Evolutionary conservation across 2,797 vertebrate genomes (phyloP).

Genomic region (Alectoris magna): DNA sequence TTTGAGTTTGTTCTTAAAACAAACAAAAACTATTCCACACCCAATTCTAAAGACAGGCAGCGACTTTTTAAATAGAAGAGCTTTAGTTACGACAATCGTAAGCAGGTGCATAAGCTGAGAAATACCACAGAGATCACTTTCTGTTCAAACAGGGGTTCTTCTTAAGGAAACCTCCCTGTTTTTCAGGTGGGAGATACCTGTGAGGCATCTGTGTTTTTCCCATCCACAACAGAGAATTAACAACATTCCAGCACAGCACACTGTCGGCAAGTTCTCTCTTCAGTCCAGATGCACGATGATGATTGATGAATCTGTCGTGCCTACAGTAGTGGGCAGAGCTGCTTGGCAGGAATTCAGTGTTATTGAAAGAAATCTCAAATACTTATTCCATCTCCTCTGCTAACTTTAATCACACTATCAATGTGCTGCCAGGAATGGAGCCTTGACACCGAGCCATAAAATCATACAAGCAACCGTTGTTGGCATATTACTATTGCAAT

Average conservation of each 20-base stretch:
- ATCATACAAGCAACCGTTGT: slow-evolving; percentile 83
- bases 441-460: slow-evolving; percentile 81
- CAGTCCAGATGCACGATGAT: slow-evolving; percentile 74
- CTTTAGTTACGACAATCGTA: not conserved
- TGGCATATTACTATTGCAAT: slow-evolving; percentile 53
- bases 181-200: slow-evolving; percentile 61
- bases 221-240: slow-evolving; percentile 75
- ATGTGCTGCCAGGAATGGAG: slow-evolving; percentile 85
- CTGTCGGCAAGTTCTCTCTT: slow-evolving; percentile 73
- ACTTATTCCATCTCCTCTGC: slow-evolving; percentile 84
- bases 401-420: slow-evolving; percentile 85
- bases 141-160: slow-evolving; percentile 48
- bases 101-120: not conserved
- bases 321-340: slow-evolving; percentile 77
- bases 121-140: slow-evolving; percentile 35
- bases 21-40: not conserved
- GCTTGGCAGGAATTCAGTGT: slow-evolving; percentile 81
- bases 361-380: slow-evolving; percentile 85
- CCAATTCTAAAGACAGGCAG: not conserved
- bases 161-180: slow-evolving; percentile 40
- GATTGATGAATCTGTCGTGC: slow-evolving; percentile 81
- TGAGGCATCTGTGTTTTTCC: slow-evolving; percentile 59
- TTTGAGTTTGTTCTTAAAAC: slow-evolving; percentile 24
- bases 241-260: slow-evolving; percentile 77
- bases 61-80: not conserved